Conservation (phyloP, 2,888 invertebrate genomes). For the Halictus ligatus region DNA sequence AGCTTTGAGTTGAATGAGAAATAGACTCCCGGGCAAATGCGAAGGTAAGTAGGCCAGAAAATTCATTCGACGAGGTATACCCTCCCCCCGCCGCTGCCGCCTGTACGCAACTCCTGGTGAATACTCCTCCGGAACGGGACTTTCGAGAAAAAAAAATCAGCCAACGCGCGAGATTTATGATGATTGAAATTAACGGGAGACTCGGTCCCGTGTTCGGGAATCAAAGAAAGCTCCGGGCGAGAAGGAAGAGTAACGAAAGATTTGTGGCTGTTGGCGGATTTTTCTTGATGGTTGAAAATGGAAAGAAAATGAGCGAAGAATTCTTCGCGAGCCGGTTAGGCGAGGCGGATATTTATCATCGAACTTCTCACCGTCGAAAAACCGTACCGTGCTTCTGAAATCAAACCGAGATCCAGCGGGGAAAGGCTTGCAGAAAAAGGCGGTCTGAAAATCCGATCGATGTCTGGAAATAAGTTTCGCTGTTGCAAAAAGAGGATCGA, state of each 20-base stretch:
- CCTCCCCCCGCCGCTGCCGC: background rate
- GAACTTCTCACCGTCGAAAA: slow-evolving; percentile 29
- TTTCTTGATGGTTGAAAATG: background rate
- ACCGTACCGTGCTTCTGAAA: slow-evolving; percentile 20
- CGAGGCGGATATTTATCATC: slow-evolving; percentile 36
- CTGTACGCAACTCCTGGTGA: background rate
- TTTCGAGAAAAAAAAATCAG: background rate
- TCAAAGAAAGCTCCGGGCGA: background rate
- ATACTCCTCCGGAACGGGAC: background rate
- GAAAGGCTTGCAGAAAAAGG: background rate
- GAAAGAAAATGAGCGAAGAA: background rate
- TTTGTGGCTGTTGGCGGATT: background rate
- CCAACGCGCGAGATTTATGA: background rate
- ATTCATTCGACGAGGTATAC: slow-evolving; percentile 5
- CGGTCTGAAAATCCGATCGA: slow-evolving; percentile 30
- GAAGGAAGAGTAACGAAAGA: slow-evolving; percentile 2
- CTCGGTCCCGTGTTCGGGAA: background rate
- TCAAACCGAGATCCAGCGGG: slow-evolving; percentile 21
- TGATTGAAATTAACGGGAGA: slow-evolving; percentile 1
- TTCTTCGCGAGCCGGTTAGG: background rate
- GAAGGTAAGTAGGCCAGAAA: slow-evolving; percentile 20
- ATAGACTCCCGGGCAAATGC: slow-evolving; percentile 12
- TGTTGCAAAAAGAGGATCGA: slow-evolving; percentile 8
- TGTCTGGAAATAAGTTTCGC: slow-evolving; percentile 46
- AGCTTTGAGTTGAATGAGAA: slow-evolving; percentile 33